Base-by-base conservation (phyloP, 2,888 invertebrate species). In the Serrognathus titanus region DNA sequence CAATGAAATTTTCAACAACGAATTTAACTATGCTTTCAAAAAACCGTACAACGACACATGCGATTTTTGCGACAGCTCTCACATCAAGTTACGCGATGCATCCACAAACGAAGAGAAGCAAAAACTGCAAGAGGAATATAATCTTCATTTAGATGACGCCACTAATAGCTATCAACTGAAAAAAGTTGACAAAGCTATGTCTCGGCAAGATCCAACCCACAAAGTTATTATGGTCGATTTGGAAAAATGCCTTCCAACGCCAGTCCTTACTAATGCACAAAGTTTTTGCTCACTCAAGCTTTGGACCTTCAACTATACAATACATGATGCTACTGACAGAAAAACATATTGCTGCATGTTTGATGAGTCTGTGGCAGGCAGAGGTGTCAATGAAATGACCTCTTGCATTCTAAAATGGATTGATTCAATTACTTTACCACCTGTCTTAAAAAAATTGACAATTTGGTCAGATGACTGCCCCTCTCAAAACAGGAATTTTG, bases 231-330 rank as follows among this genome's bases (percentile, higher is more conserved):
- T 24, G 58, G 53, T 55, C 12, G 57, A 62, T 61, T 48, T 65
- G 38, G 53, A 65, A 55, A 63, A 63, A 57, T 60, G 57, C 40
- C 48, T 64, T 16, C 62, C 58, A 13, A 63, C 62, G 20, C 64
- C 59, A 13, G 45, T 46, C 8, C 43, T 64, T 38, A 54, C 13
- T 11, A 63, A 62, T 50, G 51, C 59, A 6, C 60, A 63, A 41
- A 62, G 63, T 51, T 64, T 64, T 38, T 62, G 62, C 41, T 60
- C 58, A n/a, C 43, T 63, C 39, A 62, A 66, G 47, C 52, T 64
- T 16, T 66, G 63, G 62, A 66, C 62, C 5, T 59, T 53, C 35
- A 62, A 62, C 51, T 60, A 55, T 43, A 60, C 59, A 16, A 56
- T 61, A n/a, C 46, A 59, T 47, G 60, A 62, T 51, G 9, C 59